phyloP scores from a whole-genome alignment of 2,888 invertebrate species.

The Acrobasis consociella region DNA sequence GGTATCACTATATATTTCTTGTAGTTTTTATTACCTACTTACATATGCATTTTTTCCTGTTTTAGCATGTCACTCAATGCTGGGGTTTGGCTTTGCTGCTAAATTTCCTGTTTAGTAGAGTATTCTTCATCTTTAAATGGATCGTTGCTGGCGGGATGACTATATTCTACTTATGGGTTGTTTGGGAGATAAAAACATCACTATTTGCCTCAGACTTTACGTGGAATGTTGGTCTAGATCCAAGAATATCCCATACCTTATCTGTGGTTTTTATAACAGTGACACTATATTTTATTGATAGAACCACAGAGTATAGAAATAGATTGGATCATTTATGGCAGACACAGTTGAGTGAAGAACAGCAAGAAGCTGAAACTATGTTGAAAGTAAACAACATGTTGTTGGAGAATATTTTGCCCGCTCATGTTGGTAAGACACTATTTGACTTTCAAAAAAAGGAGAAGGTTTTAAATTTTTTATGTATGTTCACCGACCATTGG shows the following conservation, averaged over 20 bases:
- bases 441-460: no score
- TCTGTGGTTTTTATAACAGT: slow-evolving; percentile 88
- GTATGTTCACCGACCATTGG: no score
- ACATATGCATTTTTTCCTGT: slow-evolving; percentile 34
- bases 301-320: slow-evolving; percentile 94
- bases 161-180: slow-evolving; percentile 85
- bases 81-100: slow-evolving; percentile 85
- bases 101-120: slow-evolving; percentile 92
- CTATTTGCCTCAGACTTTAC: slow-evolving; percentile 84
- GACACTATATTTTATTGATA: slow-evolving; percentile 92
- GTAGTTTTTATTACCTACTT: no score
- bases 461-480: no score
- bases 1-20: no score
- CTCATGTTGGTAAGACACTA: slow-evolving; percentile 92
- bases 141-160: slow-evolving; percentile 86
- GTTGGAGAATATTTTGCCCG: slow-evolving; percentile 95
- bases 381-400: slow-evolving; percentile 94
- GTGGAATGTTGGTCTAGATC: slow-evolving; percentile 87
- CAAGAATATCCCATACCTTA: slow-evolving; percentile 88
- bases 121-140: slow-evolving; percentile 92
- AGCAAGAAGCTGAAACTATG: slow-evolving; percentile 92
- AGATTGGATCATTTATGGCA: slow-evolving; percentile 91
- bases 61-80: slow-evolving; percentile 90
- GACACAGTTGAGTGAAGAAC: slow-evolving; percentile 89
- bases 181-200: slow-evolving; percentile 84